Evolutionary conservation across 2,888 invertebrate genomes (phyloP), one percentile per base, ranked within the genome.

Genomic region (Troilus luridus): DNA sequence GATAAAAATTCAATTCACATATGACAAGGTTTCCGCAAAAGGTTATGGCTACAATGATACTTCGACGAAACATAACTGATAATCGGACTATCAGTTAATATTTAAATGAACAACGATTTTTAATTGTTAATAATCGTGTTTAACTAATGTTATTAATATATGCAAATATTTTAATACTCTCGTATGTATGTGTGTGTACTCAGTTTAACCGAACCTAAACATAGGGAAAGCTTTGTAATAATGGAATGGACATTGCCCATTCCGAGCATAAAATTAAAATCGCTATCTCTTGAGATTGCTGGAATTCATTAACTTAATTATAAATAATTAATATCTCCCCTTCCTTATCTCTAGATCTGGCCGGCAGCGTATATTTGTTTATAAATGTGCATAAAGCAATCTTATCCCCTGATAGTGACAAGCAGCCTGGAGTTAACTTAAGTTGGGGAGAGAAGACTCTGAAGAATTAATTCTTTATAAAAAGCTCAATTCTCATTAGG

Each of bases 301-400:
- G 72, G 72, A 77, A 77, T 77, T 77, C 27, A 77, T 77, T 77
- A 77, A 77, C 27, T 41, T 77, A 77, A 77, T 77, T 77, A 77
- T 27, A 77, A 77, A 77, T 77, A 27, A 77, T 77, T 77, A 77
- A 77, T 41, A 77, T 27, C 72, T 12, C 17, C 27, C 14, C 72
- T 19, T 2, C 14, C 6, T 77, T 77, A 77, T 77, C 72, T 41
- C 8, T 7, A 77, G 72, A 77, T 77, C 72, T 27, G 27, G 41
- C 24, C 72, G 17, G 72, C 41, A 41, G 72, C 41, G 41, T 77
- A 77, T 77, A 77, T 77, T 77, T 77, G 72, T 77, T 77, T 77
- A 77, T 77, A 77, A 77, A 77, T 77, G 72, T 41, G 72, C 72
- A 77, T 77, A 77, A 77, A 77, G 72, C 41, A 77, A 27, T 77